phyloP scores from a whole-genome alignment of 2,888 invertebrate species.

The Cosmia trapezina region DNA sequence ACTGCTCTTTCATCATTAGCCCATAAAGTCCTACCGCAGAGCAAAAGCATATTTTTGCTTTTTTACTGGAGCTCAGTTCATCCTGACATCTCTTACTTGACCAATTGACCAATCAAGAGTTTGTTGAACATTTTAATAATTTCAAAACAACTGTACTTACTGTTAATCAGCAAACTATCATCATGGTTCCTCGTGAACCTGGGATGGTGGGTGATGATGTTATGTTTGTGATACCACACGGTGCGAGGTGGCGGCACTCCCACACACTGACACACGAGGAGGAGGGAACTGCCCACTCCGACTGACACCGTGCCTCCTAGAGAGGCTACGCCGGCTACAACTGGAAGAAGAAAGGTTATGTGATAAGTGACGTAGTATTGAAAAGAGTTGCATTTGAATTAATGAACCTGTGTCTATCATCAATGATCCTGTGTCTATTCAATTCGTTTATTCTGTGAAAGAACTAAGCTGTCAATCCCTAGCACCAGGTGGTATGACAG shows the following conservation, averaged over 20 bases:
- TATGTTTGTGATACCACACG: constrained; percentile 86
- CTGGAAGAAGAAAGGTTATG: constrained; percentile 73
- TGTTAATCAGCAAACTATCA: constrained; percentile 83
- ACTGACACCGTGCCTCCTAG: constrained; percentile 87
- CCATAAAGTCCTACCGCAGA: background rate
- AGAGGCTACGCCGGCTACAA: constrained; percentile 92
- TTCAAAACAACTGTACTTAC: constrained; percentile 74
- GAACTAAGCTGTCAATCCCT: background rate
- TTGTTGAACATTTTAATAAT: background rate
- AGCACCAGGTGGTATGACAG: too few relatives aligned
- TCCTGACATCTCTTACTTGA: background rate
- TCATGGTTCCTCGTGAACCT: constrained; percentile 85
- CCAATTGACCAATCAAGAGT: background rate
- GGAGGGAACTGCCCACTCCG: constrained; percentile 83
- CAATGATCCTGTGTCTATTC: background rate
- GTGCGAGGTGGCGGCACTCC: constrained; percentile 83
- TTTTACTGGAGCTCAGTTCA: background rate
- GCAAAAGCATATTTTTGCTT: background rate
- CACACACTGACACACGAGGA: constrained; percentile 82
- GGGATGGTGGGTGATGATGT: constrained; percentile 86
- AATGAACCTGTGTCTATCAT: background rate
- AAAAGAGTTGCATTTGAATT: background rate
- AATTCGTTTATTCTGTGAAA: background rate
- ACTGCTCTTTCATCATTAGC: background rate
- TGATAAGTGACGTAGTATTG: background rate